A percentile compares a stretch with the other conserved stretches of the same genome.
Evolutionary conservation across 2,797 vertebrate species (phyloP).

Genomic region (Enteromius mattozi): DNA sequence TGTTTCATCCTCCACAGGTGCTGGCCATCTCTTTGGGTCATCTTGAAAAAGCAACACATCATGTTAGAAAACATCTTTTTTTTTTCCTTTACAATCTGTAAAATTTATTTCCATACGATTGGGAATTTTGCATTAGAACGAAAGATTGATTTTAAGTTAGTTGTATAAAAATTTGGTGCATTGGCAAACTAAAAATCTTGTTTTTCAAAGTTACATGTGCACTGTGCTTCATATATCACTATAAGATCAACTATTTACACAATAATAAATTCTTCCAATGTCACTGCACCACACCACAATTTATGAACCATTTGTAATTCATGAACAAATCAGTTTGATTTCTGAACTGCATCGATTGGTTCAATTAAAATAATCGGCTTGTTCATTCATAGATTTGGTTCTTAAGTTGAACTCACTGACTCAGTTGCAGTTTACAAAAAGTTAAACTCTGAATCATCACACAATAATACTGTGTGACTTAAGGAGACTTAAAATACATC

Average conservation of each 20-base stretch:
- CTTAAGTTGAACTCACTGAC: neutral
- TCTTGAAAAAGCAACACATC: slow-evolving; percentile 69
- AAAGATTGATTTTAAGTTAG: neutral
- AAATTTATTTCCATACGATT: neutral
- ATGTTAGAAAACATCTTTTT: neutral
- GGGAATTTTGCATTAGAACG: neutral
- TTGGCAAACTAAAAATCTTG: neutral
- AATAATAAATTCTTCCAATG: neutral
- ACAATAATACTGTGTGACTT: neutral
- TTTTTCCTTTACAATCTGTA: neutral
- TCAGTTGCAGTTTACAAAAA: too few species aligned
- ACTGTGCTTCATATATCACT: neutral
- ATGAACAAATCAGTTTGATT: neutral
- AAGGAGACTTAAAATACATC: neutral
- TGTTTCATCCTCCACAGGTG: slow-evolving; percentile 93
- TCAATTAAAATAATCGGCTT: neutral
- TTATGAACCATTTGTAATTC: neutral
- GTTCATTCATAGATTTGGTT: neutral
- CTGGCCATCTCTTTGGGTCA: slow-evolving; percentile 88
- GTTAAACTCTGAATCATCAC: neutral
- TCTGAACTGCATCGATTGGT: neutral
- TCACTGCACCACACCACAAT: neutral
- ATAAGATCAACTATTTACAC: neutral
- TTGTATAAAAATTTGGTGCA: neutral
- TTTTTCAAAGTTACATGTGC: neutral